Percentiles rank a stretch among this genome's conserved stretches.
phyloP scores from a whole-genome alignment of 2,888 invertebrate genomes.

The Tenthredo distinguenda region DNA sequence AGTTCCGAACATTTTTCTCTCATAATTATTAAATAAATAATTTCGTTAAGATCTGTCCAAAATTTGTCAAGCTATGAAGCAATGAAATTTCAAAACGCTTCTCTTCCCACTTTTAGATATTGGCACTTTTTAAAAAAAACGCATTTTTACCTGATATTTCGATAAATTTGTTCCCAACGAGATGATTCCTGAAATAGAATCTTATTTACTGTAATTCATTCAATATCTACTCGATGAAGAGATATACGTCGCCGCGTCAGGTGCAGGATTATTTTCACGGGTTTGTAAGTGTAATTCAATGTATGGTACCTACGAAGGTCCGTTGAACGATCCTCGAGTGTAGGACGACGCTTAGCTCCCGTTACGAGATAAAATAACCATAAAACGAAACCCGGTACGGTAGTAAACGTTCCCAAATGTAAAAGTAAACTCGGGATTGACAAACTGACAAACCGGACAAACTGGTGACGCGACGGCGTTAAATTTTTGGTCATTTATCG shows the following conservation, averaged over 20 bases:
- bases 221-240: neutral
- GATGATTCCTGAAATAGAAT: neutral
- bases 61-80: too few species aligned
- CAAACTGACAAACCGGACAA: conserved; percentile 41
- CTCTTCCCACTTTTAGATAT: too few species aligned
- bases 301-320: neutral
- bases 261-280: conserved; percentile 31
- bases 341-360: conserved; percentile 35
- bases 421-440: conserved; percentile 5
- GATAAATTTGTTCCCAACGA: neutral
- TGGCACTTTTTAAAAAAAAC: too few species aligned
- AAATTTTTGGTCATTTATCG: neutral
- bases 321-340: neutral
- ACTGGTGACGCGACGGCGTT: conserved; percentile 14
- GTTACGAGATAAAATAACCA: conserved; percentile 47
- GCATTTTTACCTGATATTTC: too few species aligned
- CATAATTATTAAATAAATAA: too few species aligned
- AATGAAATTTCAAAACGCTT: too few species aligned
- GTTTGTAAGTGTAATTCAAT: neutral
- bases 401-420: conserved; percentile 25
- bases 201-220: neutral
- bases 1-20: neutral
- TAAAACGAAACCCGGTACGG: conserved; percentile 43
- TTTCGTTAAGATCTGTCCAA: too few species aligned
- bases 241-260: neutral